A percentile compares a stretch with the other conserved stretches of the same genome.
phyloP scores from a whole-genome alignment of 2,797 vertebrate genomes.

The Acrossocheilus fasciatus region DNA sequence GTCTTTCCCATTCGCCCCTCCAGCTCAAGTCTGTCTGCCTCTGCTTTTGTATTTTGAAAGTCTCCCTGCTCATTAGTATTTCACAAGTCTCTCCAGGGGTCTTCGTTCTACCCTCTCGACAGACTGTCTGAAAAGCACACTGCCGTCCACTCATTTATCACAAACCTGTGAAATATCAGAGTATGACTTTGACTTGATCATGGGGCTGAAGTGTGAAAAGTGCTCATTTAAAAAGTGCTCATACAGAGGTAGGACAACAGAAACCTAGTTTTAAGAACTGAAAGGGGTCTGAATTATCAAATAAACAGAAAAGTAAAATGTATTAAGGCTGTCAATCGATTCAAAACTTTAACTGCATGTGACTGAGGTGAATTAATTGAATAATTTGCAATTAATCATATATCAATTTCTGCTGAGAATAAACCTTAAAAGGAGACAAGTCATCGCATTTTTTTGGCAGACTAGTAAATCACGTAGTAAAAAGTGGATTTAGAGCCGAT shows the following conservation, averaged over 20 bases:
- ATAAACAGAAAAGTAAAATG: not conserved
- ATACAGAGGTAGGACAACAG: not conserved
- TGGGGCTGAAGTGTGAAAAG: not conserved
- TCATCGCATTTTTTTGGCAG: not conserved
- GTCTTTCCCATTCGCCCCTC: constrained; percentile 22
- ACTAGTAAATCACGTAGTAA: not conserved
- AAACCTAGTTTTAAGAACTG: not conserved
- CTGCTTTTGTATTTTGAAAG: constrained; percentile 44
- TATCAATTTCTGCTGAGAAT: not conserved
- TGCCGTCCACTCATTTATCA: constrained; percentile 43
- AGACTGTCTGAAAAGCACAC: constrained; percentile 30
- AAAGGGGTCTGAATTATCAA: not conserved
- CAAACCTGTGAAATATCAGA: constrained; percentile 10
- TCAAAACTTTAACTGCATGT: not conserved
- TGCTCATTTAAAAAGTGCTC: constrained; percentile 21
- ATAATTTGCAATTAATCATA: not conserved
- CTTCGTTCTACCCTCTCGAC: constrained; percentile 21
- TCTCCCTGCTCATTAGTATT: constrained; percentile 47
- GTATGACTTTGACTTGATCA: constrained; percentile 6
- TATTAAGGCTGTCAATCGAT: not conserved
- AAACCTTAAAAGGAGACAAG: not conserved
- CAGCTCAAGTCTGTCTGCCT: constrained; percentile 13
- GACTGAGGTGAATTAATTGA: not conserved
- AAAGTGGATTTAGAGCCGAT: not conserved
- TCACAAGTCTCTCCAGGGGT: constrained; percentile 36